phyloP scores from a whole-genome alignment of 2,113 vertebrate genomes.

The Ceyx cyanopectus region DNA sequence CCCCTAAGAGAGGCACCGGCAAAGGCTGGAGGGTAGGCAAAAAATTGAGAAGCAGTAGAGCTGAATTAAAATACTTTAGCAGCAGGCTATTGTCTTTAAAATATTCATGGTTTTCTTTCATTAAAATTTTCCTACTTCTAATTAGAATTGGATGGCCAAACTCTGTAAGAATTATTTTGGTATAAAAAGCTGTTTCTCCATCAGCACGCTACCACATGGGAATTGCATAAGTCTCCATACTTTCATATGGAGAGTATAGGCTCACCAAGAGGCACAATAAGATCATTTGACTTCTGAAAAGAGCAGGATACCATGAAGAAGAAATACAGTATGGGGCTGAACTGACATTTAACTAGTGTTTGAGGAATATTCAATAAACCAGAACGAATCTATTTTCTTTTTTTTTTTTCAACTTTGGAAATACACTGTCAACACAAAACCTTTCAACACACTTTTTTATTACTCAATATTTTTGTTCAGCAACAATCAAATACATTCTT shows the following conservation, averaged over 20 bases:
- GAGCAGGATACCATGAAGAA: constrained; percentile 1
- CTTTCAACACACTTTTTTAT: background rate
- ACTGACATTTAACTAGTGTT: background rate
- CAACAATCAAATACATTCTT: background rate
- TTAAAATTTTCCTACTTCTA: constrained; percentile 34
- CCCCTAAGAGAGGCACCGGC: background rate
- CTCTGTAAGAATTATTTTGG: constrained; percentile 33
- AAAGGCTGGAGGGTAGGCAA: background rate
- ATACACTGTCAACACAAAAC: background rate
- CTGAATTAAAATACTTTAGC: background rate
- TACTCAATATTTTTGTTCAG: background rate
- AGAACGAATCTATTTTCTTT: background rate
- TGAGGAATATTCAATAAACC: constrained; percentile 9
- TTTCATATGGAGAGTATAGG: background rate
- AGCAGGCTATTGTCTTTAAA: constrained; percentile 49
- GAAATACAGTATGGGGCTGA: background rate
- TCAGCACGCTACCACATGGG: background rate
- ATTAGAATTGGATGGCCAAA: constrained; percentile 25
- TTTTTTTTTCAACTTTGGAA: background rate
- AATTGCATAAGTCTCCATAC: background rate
- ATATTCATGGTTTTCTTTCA: constrained; percentile 42
- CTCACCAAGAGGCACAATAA: constrained; percentile 4
- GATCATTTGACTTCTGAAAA: background rate
- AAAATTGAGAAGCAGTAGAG: constrained; percentile 2
- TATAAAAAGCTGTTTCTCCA: constrained; percentile 21